Conservation (phyloP, 2,797 vertebrate species). For the Helicolenus hilgendorfi region DNA sequence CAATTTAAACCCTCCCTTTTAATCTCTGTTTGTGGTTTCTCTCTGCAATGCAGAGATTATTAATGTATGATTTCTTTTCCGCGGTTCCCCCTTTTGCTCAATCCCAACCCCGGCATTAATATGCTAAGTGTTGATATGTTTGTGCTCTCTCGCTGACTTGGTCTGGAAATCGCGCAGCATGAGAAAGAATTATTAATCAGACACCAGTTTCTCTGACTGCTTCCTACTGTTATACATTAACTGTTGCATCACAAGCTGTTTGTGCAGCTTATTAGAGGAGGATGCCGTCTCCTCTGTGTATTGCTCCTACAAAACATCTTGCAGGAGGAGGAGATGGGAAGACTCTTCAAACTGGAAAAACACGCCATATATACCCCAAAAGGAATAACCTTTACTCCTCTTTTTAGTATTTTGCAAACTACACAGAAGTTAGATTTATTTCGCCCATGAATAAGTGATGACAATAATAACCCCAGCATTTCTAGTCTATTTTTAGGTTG, state of each 20-base stretch:
- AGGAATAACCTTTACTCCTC: neutral
- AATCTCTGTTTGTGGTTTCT: neutral
- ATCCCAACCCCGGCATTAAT: slow-evolving; percentile 23
- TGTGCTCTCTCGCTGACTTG: slow-evolving; percentile 21
- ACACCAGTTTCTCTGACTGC: slow-evolving; percentile 32
- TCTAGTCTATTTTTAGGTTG: neutral
- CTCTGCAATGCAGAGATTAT: slow-evolving; percentile 7
- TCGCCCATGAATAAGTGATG: neutral
- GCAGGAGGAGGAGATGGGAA: slow-evolving; percentile 3
- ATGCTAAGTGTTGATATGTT: slow-evolving; percentile 53
- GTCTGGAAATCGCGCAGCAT: slow-evolving; percentile 35
- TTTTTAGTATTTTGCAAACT: neutral
- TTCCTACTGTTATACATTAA: slow-evolving; percentile 32
- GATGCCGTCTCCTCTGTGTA: neutral
- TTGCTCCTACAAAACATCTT: neutral
- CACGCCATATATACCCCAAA: neutral
- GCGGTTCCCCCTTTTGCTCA: neutral
- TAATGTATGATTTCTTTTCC: slow-evolving; percentile 33
- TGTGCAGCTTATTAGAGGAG: slow-evolving; percentile 18
- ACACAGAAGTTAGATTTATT: neutral
- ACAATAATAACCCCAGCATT: neutral
- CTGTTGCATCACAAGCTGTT: slow-evolving; percentile 51
- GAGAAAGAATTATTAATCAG: slow-evolving; percentile 75
- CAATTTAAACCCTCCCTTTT: neutral
- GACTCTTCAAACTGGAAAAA: neutral